Conservation (phyloP, 2,888 invertebrate species). For the Acleris holmiana region DNA sequence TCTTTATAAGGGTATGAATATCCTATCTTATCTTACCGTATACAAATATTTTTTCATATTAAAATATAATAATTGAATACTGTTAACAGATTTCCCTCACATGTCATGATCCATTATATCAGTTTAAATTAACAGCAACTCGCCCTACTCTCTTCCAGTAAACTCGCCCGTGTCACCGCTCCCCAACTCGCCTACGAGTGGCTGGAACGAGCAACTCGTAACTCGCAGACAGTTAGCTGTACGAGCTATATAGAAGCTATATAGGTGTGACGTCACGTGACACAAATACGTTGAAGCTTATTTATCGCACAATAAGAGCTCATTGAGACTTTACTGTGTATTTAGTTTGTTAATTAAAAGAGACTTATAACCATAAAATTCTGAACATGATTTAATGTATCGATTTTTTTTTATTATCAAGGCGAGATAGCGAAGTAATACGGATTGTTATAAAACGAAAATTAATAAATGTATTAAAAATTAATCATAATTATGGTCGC, state of each 20-base stretch:
- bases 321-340: constrained; percentile 34
- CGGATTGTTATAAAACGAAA: constrained; percentile 4
- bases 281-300: constrained; percentile 73
- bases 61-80: no score
- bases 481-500: no score
- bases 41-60: no score
- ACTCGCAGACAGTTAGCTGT: constrained; percentile 70
- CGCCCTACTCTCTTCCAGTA: background rate
- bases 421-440: no score
- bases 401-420: background rate
- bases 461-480: no score
- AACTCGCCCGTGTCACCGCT: constrained; percentile 1
- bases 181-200: constrained; percentile 25
- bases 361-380: constrained; percentile 17
- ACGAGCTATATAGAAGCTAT: constrained; percentile 64
- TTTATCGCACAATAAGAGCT: constrained; percentile 61
- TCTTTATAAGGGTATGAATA: no score
- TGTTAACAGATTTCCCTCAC: no score
- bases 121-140: background rate
- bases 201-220: constrained; percentile 56
- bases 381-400: constrained; percentile 4
- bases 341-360: constrained; percentile 37
- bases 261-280: constrained; percentile 68
- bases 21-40: no score
- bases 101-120: no score